phyloP scores from a whole-genome alignment of 2,797 vertebrate genomes.

The Oreortyx pictus region DNA sequence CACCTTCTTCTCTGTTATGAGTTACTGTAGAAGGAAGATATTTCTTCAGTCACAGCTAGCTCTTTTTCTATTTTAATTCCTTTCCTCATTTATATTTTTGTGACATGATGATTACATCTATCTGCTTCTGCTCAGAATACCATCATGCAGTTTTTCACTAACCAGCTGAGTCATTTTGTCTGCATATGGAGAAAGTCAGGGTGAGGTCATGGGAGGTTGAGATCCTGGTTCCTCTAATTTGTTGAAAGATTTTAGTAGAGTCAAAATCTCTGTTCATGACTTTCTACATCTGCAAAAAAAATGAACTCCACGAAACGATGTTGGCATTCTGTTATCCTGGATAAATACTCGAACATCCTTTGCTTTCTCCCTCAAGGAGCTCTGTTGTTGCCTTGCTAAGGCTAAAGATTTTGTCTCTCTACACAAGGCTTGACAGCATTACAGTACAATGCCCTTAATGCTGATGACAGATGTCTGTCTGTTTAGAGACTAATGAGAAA shows the following conservation, averaged over 20 bases:
- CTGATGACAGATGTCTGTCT: background rate
- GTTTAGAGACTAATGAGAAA: background rate
- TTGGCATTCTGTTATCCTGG: background rate
- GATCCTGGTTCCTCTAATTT: background rate
- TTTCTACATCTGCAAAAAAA: background rate
- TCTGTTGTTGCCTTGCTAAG: background rate
- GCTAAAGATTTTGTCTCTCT: background rate
- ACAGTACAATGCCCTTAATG: background rate
- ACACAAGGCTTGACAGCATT: background rate
- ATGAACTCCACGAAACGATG: background rate
- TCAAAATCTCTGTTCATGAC: background rate
- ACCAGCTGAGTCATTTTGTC: background rate
- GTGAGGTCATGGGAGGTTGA: background rate
- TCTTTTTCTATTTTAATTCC: background rate
- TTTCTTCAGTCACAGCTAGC: background rate
- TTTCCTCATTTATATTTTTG: background rate
- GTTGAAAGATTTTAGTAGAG: background rate
- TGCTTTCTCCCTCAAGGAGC: background rate
- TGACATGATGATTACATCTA: background rate
- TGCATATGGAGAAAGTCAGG: background rate
- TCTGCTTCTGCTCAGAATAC: background rate
- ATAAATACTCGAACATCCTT: background rate
- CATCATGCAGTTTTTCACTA: background rate
- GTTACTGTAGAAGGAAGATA: background rate
- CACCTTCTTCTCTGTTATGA: background rate